Evolutionary conservation across 2,113 vertebrate species (phyloP).

Genomic region (Eira barbara): DNA sequence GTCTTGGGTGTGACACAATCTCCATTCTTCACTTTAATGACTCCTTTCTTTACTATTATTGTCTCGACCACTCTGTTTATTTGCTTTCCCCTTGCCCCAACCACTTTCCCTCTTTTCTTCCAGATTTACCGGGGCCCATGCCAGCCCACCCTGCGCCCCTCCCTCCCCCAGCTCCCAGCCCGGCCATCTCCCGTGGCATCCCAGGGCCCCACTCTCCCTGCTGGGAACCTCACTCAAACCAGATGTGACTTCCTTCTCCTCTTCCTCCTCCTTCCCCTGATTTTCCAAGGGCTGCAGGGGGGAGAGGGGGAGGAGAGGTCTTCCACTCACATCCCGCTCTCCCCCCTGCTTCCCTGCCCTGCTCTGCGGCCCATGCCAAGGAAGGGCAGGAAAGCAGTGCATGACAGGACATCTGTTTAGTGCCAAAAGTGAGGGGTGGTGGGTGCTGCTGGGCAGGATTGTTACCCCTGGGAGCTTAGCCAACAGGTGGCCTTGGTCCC

Average conservation of each 20-base stretch:
- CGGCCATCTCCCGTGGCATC: background rate
- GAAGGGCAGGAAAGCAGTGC: background rate
- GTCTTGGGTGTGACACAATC: constrained; percentile 63
- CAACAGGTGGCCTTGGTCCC: background rate
- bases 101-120: constrained; percentile 41
- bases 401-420: background rate
- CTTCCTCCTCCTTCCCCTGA: background rate
- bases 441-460: background rate
- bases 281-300: constrained; percentile 63
- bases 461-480: background rate
- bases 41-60: constrained; percentile 45
- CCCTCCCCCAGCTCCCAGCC: background rate
- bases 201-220: background rate
- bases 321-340: constrained; percentile 45
- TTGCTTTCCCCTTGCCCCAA: constrained; percentile 19
- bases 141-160: background rate
- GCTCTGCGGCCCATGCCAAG: background rate
- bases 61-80: constrained; percentile 51
- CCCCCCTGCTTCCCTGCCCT: background rate
- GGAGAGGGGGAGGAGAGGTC: background rate
- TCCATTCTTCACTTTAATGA: constrained; percentile 58
- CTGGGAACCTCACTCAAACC: constrained; percentile 54
- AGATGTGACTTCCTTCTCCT: constrained; percentile 62
- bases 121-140: background rate
- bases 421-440: background rate